Percentiles rank a stretch among this genome's conserved stretches.
phyloP scores from a whole-genome alignment of 2,113 vertebrate species.

The Dasyurus viverrinus region DNA sequence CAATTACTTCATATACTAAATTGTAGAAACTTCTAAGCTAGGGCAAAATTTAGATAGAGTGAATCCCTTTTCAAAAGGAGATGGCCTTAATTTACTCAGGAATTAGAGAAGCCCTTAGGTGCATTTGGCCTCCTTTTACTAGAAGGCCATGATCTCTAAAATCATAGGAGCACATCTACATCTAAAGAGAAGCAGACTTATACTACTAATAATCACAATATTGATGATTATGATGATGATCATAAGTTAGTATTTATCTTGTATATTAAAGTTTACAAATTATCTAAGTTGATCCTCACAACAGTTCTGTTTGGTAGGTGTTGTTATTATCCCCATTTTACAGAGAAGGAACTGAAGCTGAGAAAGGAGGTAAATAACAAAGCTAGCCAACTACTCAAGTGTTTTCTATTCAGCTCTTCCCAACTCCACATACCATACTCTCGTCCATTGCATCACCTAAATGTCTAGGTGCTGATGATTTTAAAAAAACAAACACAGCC shows the following conservation, averaged over 20 bases:
- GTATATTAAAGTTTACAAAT: neutral
- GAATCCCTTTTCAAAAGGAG: neutral
- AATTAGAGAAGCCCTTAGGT: neutral
- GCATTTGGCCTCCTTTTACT: neutral
- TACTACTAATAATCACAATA: neutral
- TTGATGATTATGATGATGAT: too few relatives aligned
- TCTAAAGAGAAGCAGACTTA: neutral
- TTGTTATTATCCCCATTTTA: neutral
- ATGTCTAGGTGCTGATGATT: neutral
- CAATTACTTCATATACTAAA: neutral
- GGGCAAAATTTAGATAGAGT: neutral
- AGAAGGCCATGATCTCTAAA: neutral
- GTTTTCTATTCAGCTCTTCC: neutral
- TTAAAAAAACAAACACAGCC: neutral
- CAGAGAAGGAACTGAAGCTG: neutral
- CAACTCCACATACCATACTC: neutral
- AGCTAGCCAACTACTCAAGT: neutral
- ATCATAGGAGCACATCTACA: neutral
- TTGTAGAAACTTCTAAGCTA: neutral
- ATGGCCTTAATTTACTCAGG: neutral
- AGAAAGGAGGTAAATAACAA: neutral
- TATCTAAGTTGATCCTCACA: neutral
- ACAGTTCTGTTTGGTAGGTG: neutral
- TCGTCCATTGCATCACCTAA: neutral
- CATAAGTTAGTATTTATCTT: neutral